Conservation (phyloP, 2,797 vertebrate species). For the Heterohyrax brucei region DNA sequence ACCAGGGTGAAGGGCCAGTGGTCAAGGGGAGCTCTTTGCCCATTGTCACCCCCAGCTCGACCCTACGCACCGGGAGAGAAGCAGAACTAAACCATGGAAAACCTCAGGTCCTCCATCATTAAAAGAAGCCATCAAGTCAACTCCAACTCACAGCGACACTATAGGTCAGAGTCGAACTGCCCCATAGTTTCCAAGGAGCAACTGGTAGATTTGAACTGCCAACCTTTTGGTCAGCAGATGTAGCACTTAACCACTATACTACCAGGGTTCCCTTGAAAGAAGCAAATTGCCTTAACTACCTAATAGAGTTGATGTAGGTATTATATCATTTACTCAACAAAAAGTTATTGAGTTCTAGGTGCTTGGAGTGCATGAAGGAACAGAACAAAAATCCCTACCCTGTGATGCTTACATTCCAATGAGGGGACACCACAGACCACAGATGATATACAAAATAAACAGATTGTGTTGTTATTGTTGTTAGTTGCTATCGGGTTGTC, state of each 20-base stretch:
- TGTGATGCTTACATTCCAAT: accelerated
- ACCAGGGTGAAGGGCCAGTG: not conserved
- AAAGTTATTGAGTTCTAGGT: constrained; percentile 27
- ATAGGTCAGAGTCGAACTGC: no score
- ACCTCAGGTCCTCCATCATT: not conserved
- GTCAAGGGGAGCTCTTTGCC: not conserved
- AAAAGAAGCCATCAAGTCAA: not conserved
- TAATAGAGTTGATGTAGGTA: not conserved
- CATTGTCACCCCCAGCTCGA: not conserved
- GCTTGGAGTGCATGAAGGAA: not conserved
- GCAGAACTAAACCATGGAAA: constrained; percentile 1
- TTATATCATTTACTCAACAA: not conserved
- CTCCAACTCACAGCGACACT: no score
- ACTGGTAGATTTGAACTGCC: no score
- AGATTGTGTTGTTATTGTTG: not conserved
- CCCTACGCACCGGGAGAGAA: not conserved
- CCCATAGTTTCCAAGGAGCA: no score
- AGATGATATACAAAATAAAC: not conserved
- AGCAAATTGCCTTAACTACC: not conserved
- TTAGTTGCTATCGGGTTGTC: not conserved
- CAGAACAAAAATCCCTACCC: not conserved
- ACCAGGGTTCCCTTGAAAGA: no score
- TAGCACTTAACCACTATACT: no score
- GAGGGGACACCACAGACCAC: not conserved
- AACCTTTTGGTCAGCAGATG: no score